Base-by-base conservation (phyloP, 1,140 invertebrate genomes). In the Samia ricini region DNA sequence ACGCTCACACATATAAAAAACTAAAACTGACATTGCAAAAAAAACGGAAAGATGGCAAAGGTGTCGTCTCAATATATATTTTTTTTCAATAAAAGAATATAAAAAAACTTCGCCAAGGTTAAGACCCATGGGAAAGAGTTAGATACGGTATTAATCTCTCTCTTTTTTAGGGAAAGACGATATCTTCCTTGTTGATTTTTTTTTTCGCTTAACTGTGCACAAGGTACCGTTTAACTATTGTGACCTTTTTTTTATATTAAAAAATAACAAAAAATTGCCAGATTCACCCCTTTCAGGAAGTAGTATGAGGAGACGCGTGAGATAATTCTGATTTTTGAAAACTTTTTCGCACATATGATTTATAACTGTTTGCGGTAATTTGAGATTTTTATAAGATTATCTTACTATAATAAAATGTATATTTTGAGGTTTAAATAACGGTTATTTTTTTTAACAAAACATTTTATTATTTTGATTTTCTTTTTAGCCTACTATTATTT, bases 51-150 rank as follows among this genome's bases (percentile, higher is more conserved):
- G 86, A 90, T 90, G 85, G 69, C 85, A 88, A 90, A 90, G 85
- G 88, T 89, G 88, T 90, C 85, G 88, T 90, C 85, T 85, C 76
- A 81, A 78, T 87, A 84, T 88, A 85, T 81, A n/a, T n/a, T n/a
- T n/a, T n/a, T n/a, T n/a, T n/a, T n/a, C n/a, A n/a, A n/a, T n/a
- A n/a, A n/a, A n/a, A n/a, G n/a, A 61, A 79, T 66, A 85, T 83
- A 88, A 85, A 84, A 88, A 88, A 88, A 80, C 64, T 79, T 77
- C 72, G 72, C 77, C 72, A 81, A 90, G 85, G 85, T 88, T 88
- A 88, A 88, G 85, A 90, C 82, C 82, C 85, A 88, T 88, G 88
- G 85, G 88, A 90, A 90, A 90, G 85, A 88, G 88, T 88, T 88
- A 81, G 76, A 74, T 76, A 78, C 69, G 74, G 64, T 74, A 64